Conservation (phyloP, 2,113 vertebrate genomes). For the Oryzias curvinotus region DNA sequence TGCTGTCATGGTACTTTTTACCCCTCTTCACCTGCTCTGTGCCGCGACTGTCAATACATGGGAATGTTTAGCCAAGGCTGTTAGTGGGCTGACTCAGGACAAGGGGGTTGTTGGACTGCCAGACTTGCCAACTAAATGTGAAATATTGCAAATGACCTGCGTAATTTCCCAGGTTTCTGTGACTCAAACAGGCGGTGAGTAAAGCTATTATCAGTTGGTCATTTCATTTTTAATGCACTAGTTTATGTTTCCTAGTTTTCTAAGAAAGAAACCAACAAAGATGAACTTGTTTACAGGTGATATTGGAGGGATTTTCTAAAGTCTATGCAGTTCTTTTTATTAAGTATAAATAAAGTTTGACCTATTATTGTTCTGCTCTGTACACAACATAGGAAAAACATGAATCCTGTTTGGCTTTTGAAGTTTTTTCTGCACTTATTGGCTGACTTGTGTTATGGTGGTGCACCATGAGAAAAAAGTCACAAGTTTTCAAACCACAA, state of each 20-base stretch:
- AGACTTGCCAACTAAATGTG: conserved; percentile 65
- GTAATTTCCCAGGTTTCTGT: conserved; percentile 75
- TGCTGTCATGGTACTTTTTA: conserved; percentile 62
- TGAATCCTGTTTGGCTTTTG: too few relatives aligned
- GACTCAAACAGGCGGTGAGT: conserved; percentile 48
- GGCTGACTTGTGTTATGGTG: too few relatives aligned
- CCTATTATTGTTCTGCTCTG: too few relatives aligned
- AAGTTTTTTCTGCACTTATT: too few relatives aligned
- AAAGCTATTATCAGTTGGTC: conserved; percentile 11
- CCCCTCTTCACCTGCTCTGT: conserved; percentile 33
- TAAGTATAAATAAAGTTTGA: too few relatives aligned
- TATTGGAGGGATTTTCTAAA: neutral
- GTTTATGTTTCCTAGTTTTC: neutral
- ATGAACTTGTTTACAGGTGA: neutral
- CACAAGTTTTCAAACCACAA: too few relatives aligned
- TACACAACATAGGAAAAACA: too few relatives aligned
- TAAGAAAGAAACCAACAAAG: neutral
- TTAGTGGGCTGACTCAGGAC: conserved; percentile 15
- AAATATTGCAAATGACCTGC: conserved; percentile 71
- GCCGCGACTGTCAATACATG: conserved; percentile 33
- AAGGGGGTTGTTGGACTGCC: conserved; percentile 31
- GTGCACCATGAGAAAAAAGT: too few relatives aligned
- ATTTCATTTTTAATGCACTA: neutral
- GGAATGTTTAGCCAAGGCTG: conserved; percentile 38
- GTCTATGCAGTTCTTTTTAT: neutral